Evolutionary conservation across 2,113 vertebrate genomes (phyloP).

Genomic region (Vidua chalybeata): DNA sequence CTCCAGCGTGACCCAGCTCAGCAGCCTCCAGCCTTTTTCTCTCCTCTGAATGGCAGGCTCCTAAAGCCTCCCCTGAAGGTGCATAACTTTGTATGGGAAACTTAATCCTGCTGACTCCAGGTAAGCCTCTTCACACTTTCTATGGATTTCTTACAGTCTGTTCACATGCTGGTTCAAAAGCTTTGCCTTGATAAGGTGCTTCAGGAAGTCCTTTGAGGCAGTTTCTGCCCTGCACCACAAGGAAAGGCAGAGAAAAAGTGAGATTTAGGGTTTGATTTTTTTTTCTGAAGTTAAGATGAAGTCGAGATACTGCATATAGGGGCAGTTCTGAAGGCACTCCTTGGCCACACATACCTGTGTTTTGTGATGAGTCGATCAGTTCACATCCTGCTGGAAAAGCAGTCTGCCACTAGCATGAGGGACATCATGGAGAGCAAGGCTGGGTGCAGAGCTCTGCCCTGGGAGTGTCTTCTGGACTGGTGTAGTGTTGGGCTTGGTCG

Average conservation of each 20-base stretch:
- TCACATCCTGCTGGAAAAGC: not conserved
- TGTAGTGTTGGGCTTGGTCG: not conserved
- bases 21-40: not conserved
- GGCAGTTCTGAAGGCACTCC: not conserved
- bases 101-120: constrained; percentile 1
- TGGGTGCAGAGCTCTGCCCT: not conserved
- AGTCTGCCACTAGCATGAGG: not conserved
- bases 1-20: not conserved
- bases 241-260: not conserved
- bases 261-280: not conserved
- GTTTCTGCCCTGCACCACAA: not conserved
- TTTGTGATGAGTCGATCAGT: not conserved
- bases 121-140: not conserved
- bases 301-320: not conserved
- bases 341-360: not conserved
- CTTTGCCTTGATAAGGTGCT: not conserved
- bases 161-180: not conserved
- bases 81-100: not conserved
- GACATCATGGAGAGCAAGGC: not conserved
- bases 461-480: not conserved
- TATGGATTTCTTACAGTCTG: not conserved
- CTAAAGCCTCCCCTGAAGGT: not conserved
- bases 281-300: not conserved
- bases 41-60: not conserved
- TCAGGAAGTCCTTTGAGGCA: not conserved